Evolutionary conservation across 2,888 invertebrate genomes (phyloP), one percentile per base, ranked within the genome.

Genomic region (Reticulitermes lucifugus): DNA sequence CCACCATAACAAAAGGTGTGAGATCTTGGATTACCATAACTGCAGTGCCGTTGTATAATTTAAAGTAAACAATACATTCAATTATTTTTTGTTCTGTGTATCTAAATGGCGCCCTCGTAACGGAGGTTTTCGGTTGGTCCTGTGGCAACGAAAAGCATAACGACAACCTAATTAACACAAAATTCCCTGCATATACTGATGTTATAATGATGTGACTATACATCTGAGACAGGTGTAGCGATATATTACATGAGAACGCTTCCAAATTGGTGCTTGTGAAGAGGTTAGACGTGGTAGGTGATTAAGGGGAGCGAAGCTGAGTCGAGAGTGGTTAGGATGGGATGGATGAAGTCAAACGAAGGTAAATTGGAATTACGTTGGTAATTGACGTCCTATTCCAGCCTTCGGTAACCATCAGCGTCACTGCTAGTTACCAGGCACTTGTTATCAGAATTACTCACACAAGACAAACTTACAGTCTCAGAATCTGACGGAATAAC

Each of bases 311-410:
- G 73, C 6, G 73, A 35, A 71, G 71, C 25, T 29, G 25, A 25
- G 73, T 21, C 41, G 73, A 35, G 73, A 41, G 73, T 21, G 25
- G n/a, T 25, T 65, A 65, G 65, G 12, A 65, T 65, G 65, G 6
- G 65, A 22, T 14, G 41, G 43, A 79, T 43, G 51, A 51, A 79
- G 79, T 79, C n/a, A 79, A 51, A 51, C 51, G 79, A 79, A 79
- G 79, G 79, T 46, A 79, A 79, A 59, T 79, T 59, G 60, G 60
- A 60, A 80, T 80, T 35, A 80, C 51, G 80, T 60, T 80, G 22
- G 60, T 80, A 80, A 80, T 80, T 80, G 80, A 80, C 80, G 60
- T 80, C 59, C 79, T 73, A 73, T 73, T 25, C 18, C 35, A 51
- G 29, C 55, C 60, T 35, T 60, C 60, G 9, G 60, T 80, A 59